Percentiles rank a stretch among this genome's conserved stretches.
Conservation (phyloP, 2,113 vertebrate genomes). For the Eulacestoma nigropectus region DNA sequence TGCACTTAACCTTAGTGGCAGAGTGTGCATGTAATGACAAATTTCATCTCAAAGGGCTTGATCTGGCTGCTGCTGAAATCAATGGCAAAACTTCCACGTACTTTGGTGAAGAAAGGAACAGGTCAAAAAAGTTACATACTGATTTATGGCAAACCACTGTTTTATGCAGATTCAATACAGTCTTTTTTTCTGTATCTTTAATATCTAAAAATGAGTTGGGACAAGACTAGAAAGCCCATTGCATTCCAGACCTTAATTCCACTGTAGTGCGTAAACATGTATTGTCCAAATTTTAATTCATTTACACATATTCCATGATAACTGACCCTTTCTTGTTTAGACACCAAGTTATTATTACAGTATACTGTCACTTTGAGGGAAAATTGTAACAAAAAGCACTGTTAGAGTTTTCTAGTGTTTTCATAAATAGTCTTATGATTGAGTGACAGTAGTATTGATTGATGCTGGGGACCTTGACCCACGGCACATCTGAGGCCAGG, state of each 20-base stretch:
- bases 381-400: not conserved
- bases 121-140: not conserved
- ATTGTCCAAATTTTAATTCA: not conserved
- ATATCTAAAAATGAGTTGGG: not conserved
- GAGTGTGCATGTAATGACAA: slow-evolving; percentile 47
- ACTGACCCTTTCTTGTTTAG: not conserved
- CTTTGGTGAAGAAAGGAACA: not conserved
- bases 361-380: not conserved
- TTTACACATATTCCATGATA: not conserved
- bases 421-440: not conserved
- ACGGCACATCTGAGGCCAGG: not conserved
- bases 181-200: not conserved
- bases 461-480: not conserved
- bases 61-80: slow-evolving; percentile 37
- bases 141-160: not conserved
- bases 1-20: slow-evolving; percentile 44
- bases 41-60: slow-evolving; percentile 44
- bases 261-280: not conserved
- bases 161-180: not conserved
- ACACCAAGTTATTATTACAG: not conserved
- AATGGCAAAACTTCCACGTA: not conserved
- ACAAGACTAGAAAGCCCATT: not conserved
- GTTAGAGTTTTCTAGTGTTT: not conserved
- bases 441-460: not conserved
- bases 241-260: not conserved